A percentile compares a stretch with the other conserved stretches of the same genome.
These are phyloP conservation scores for Vanessa cardui DNA, from an alignment of 2,888 invertebrate species.

Conservation along the genomic window DNA sequence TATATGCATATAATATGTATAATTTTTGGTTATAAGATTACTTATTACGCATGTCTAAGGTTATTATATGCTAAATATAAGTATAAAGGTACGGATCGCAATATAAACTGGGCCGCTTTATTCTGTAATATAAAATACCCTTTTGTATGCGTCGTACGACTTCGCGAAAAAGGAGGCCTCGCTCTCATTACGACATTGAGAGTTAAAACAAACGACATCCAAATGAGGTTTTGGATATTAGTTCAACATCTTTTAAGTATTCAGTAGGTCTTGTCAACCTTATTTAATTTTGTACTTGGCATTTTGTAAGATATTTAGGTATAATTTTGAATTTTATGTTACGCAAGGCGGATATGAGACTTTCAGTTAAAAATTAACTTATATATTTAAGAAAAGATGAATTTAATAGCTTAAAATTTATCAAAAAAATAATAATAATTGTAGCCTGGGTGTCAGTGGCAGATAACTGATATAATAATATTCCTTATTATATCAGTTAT, in stretches of 20 bases:
- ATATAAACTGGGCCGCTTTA: slow-evolving; percentile 27
- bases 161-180: slow-evolving; percentile 37
- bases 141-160: slow-evolving; percentile 36
- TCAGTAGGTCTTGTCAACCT: slow-evolving; percentile 1
- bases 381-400: too few relatives aligned
- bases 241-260: slow-evolving; percentile 13
- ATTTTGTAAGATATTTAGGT: not conserved
- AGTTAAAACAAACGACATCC: slow-evolving; percentile 29
- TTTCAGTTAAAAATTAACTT: not conserved
- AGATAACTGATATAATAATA: too few relatives aligned
- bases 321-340: not conserved
- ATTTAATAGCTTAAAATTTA: too few relatives aligned
- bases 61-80: not conserved
- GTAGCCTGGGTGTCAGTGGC: too few relatives aligned
- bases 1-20: too few relatives aligned
- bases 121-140: slow-evolving; percentile 29
- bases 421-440: too few relatives aligned
- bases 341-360: not conserved
- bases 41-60: slow-evolving; percentile 5
- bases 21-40: not conserved
- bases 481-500: too few relatives aligned
- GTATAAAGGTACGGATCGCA: not conserved
- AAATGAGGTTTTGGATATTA: slow-evolving; percentile 24
- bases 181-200: slow-evolving; percentile 35
- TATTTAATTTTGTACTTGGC: not conserved